phyloP scores from a whole-genome alignment of 2,888 invertebrate species.

The Tetropium fuscum region DNA sequence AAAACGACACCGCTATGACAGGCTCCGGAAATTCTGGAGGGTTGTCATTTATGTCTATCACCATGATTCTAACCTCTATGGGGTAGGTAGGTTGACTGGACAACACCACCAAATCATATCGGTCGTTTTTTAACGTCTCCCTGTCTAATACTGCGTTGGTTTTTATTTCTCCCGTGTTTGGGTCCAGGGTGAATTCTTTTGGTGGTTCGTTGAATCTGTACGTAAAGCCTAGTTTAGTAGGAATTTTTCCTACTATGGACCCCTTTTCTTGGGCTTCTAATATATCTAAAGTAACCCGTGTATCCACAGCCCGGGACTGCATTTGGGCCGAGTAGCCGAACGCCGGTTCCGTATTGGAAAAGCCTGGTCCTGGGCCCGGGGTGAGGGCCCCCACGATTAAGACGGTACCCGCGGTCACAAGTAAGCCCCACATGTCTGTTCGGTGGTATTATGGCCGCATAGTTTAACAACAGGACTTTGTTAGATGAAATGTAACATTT shows the following conservation, averaged over 20 bases:
- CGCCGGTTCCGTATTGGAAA: constrained; percentile 54
- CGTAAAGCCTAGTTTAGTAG: constrained; percentile 87
- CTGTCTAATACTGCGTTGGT: constrained; percentile 88
- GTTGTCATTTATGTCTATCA: constrained; percentile 95
- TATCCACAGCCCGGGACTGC: constrained; percentile 91
- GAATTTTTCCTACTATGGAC: constrained; percentile 88
- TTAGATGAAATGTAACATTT: constrained; percentile 53
- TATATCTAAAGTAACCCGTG: constrained; percentile 87
- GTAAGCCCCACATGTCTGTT: constrained; percentile 50
- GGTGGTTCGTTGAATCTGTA: constrained; percentile 95
- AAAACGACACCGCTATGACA: constrained; percentile 88
- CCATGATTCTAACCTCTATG: constrained; percentile 90
- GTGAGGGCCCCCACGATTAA: constrained; percentile 58
- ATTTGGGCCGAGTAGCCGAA: constrained; percentile 67
- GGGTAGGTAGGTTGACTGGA: constrained; percentile 93
- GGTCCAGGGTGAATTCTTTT: constrained; percentile 86
- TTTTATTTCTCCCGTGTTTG: constrained; percentile 85
- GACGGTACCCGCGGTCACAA: constrained; percentile 53
- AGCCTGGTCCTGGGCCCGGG: constrained; percentile 61
- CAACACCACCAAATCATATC: constrained; percentile 91
- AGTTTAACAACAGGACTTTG: constrained; percentile 20
- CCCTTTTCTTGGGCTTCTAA: constrained; percentile 87
- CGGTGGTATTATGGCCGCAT: constrained; percentile 38
- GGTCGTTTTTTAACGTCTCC: constrained; percentile 81
- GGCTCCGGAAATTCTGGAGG: constrained; percentile 92